Conservation (phyloP, 2,113 vertebrate species). For the Cephalopterus ornatus region DNA sequence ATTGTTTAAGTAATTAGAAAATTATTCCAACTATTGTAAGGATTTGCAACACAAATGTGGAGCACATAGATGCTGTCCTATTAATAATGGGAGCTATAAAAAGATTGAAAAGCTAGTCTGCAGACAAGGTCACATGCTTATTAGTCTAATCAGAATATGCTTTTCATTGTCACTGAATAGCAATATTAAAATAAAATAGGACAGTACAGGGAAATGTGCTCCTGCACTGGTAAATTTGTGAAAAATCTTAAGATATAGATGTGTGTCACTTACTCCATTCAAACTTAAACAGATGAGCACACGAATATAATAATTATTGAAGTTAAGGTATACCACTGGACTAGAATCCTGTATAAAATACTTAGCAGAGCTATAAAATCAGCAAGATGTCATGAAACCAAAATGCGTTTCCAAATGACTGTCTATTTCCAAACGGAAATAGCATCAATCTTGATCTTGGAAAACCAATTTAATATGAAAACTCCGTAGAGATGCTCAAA, state of each 20-base stretch:
- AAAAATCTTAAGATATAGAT: background rate
- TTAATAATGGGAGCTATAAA: conserved; percentile 33
- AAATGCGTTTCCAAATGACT: background rate
- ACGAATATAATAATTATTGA: background rate
- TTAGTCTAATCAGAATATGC: background rate
- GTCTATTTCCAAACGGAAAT: background rate
- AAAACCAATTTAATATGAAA: background rate
- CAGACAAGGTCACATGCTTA: background rate
- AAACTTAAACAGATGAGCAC: background rate
- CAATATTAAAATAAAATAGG: background rate
- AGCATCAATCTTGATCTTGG: background rate
- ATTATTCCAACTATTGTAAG: conserved; percentile 40
- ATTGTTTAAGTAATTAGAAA: conserved; percentile 56
- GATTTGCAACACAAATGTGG: background rate
- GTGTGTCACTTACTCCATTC: background rate
- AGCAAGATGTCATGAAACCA: background rate
- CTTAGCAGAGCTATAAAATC: background rate
- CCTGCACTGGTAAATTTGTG: background rate
- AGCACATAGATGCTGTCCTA: background rate
- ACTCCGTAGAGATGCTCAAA: background rate
- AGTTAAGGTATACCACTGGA: background rate
- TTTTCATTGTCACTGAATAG: background rate
- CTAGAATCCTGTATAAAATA: background rate
- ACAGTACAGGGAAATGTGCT: background rate
- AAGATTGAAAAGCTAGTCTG: conserved; percentile 21